These are phyloP conservation scores for Labeo catla DNA, from an alignment of 2,113 vertebrate genomes.

Conservation along the genomic window DNA sequence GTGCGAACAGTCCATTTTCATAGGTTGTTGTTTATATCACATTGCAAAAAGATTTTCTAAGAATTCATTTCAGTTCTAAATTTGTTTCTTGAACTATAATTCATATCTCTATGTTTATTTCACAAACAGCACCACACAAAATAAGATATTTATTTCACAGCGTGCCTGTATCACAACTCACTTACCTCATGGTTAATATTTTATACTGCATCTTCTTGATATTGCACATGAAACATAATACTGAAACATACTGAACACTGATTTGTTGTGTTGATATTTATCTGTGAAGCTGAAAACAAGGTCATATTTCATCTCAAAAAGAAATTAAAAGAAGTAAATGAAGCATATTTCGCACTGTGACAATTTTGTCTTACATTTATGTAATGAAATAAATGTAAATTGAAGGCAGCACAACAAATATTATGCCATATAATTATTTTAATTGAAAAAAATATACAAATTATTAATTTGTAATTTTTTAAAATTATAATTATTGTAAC, in stretches of 20 bases:
- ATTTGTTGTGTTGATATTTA: neutral
- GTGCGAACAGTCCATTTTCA: slow-evolving; percentile 14
- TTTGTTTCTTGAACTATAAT: slow-evolving; percentile 22
- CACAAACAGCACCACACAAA: slow-evolving; percentile 50
- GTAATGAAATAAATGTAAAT: neutral
- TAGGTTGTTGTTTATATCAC: neutral
- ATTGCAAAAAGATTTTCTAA: slow-evolving; percentile 21
- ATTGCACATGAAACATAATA: neutral
- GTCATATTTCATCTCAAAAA: neutral
- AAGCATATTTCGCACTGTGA: neutral
- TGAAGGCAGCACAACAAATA: neutral
- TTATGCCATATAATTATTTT: neutral
- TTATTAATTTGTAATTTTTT: too few relatives aligned
- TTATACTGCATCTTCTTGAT: neutral
- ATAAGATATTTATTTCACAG: slow-evolving; percentile 51
- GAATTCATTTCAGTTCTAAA: slow-evolving; percentile 7
- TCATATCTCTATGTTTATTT: slow-evolving; percentile 44
- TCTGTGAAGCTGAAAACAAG: neutral
- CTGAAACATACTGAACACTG: neutral
- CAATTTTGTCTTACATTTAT: neutral
- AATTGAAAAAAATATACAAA: too few relatives aligned
- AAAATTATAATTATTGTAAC: too few relatives aligned
- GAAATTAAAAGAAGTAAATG: neutral
- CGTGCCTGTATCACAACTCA: neutral
- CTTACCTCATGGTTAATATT: slow-evolving; percentile 22